Base-by-base conservation (phyloP, 2,797 vertebrate genomes). In the Dermochelys coriacea region DNA sequence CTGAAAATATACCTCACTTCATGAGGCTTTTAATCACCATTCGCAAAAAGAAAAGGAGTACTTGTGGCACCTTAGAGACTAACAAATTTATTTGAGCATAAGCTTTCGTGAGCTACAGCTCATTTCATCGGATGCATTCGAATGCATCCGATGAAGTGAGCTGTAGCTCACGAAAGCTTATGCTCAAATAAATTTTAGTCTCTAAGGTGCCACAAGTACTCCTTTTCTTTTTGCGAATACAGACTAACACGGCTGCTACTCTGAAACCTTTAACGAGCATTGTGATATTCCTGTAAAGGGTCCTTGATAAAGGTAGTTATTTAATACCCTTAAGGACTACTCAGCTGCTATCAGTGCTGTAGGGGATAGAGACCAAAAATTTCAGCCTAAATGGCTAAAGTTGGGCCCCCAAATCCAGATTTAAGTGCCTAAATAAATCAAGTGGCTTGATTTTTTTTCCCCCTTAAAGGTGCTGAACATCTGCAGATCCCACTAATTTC, bases 351-450 rank as follows among this genome's bases (percentile, higher is more conserved):
- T n/a, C 0, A 0, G 8, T 68, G 45, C 81, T 94, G 23, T 50
- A 52, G 11, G 68, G 59, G 37, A 2, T 2, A 51, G 59, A 82
- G 52, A 2, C 19, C 31, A 1, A 78, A 80, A 14, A 54, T 2
- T 8, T 1, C 1, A 5, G 25, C 21, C 64, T 41, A 10, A 16
- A 6, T 19, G n/a, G 55, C 85, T 86, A 12, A 75, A 2, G 2
- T 54, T 34, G 41, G 25, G 3, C 14, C 86, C 5, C 59, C 64
- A 55, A 50, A 11, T 1, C 0, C 9, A 1, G 0, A 2, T 34
- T 79, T 1, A 47, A 9, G 41, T 47, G 68, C 25, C 25, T 61
- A 4, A 68, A n/a, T 82, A 75, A 78, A 49, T 34, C 5, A 1
- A 9, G 31, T 34, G 23, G 4, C 21, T 71, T 31, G 8, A 37